Base-by-base conservation (phyloP, 1,140 invertebrate genomes). In the Odontomachus brunneus region DNA sequence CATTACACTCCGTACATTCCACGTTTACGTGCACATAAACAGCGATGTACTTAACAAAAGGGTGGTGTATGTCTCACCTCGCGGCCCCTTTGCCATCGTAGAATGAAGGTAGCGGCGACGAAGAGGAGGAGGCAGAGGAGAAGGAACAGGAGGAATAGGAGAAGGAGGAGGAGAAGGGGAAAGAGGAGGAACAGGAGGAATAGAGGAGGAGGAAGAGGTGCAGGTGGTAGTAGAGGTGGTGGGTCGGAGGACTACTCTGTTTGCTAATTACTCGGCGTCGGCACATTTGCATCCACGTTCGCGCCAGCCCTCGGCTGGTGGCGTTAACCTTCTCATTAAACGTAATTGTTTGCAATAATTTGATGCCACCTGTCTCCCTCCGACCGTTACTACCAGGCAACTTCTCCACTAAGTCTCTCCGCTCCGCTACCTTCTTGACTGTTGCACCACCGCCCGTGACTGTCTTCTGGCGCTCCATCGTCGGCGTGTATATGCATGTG, bases 321-420 rank as follows among this genome's bases (percentile, higher is more conserved):
- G 90, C 89, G 89, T 92, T 92, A 91, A 92, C 91, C 89, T 90
- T 90, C 91, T 92, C 91, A 92, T 92, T 92, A 92, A 92, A 91
- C 89, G 91, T 92, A 92, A 92, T 92, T 91, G 91, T 92, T 92
- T 92, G 90, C 91, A 91, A 92, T 91, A 92, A 92, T 91, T 92
- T 92, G 89, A 91, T 91, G 88, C 89, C 87, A 91, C 86, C 89
- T 91, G 88, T 83, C 88, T 89, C 82, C 84, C 81, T 86, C 75
- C 82, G 57, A 55, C 67, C 69, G 73, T 86, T 87, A 87, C 86
- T 67, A 81, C 51, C 71, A 76, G 69, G 38, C 85, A 87, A 87
- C 82, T 87, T 74, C 82, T 74, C 69, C 55, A 33, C 71, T 83
- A 82, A 83, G 73, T 80, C 82, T 87, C 78, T 60, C 22, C 57